Evolutionary conservation across 2,113 vertebrate genomes (phyloP).

Genomic region (Crypturellus undulatus): DNA sequence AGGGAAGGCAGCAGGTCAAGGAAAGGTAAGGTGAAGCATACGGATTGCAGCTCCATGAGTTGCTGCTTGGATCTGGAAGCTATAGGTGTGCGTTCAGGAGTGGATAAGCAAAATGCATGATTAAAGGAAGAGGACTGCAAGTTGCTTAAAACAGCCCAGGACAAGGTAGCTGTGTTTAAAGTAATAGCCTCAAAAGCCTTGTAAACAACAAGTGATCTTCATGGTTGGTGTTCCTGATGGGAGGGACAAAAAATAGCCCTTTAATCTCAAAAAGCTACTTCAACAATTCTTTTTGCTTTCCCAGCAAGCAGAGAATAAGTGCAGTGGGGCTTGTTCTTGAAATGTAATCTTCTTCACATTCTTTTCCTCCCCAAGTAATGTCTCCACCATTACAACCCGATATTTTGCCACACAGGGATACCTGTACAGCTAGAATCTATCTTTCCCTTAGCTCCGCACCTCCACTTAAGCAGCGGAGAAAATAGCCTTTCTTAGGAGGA

Average conservation of each 20-base stretch:
- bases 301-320: conserved; percentile 9
- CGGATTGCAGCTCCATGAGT: neutral
- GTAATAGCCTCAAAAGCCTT: neutral
- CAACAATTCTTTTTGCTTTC: neutral
- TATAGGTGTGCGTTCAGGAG: neutral
- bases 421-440: neutral
- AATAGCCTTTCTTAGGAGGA: neutral
- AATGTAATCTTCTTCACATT: conserved; percentile 9
- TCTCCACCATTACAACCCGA: neutral
- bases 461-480: conserved; percentile 23
- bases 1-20: conserved; percentile 20
- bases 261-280: conserved; percentile 10
- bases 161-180: neutral
- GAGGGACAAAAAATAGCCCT: neutral
- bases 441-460: neutral
- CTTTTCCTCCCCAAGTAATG: neutral
- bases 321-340: neutral
- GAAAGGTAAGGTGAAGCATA: conserved; percentile 65
- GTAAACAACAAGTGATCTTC: neutral
- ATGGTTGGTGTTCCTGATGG: neutral
- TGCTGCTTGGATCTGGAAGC: neutral
- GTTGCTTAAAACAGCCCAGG: neutral
- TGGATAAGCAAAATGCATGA: neutral
- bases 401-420: conserved; percentile 2
- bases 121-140: neutral